These are phyloP conservation scores for Drosophila littoralis DNA, from an alignment of 1,140 invertebrate species.

Conservation along the genomic window DNA sequence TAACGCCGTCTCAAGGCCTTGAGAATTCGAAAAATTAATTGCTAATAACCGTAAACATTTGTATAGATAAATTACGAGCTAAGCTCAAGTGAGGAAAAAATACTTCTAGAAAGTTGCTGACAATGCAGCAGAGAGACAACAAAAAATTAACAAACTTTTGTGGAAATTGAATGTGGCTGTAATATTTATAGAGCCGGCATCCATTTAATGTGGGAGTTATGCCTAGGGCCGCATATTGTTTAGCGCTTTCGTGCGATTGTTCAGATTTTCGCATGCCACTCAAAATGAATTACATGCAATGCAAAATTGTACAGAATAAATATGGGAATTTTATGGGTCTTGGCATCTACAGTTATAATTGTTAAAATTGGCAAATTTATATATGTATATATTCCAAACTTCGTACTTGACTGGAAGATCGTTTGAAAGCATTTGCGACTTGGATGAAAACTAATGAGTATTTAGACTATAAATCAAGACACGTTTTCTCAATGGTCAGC, in stretches of 20 bases:
- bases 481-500: not conserved
- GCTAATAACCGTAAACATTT: constrained; percentile 44
- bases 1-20: constrained; percentile 39
- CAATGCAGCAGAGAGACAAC: constrained; percentile 22
- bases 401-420: not conserved
- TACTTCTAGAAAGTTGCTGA: constrained; percentile 3
- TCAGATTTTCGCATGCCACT: constrained; percentile 59
- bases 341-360: constrained; percentile 10
- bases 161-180: constrained; percentile 11
- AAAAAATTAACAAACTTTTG: constrained; percentile 38
- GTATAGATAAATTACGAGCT: constrained; percentile 19
- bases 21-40: constrained; percentile 55
- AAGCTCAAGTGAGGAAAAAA: not conserved
- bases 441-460: not conserved
- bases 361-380: constrained; percentile 6
- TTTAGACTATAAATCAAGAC: not conserved
- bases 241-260: constrained; percentile 49
- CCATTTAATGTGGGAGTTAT: constrained; percentile 33
- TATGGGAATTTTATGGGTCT: constrained; percentile 56
- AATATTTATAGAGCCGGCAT: constrained; percentile 35
- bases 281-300: constrained; percentile 52
- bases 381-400: not conserved
- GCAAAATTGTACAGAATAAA: constrained; percentile 33
- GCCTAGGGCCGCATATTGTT: constrained; percentile 13
- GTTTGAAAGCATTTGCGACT: not conserved